Evolutionary conservation across 2,888 invertebrate species (phyloP).

Genomic region (Notocelia uddmanniana): DNA sequence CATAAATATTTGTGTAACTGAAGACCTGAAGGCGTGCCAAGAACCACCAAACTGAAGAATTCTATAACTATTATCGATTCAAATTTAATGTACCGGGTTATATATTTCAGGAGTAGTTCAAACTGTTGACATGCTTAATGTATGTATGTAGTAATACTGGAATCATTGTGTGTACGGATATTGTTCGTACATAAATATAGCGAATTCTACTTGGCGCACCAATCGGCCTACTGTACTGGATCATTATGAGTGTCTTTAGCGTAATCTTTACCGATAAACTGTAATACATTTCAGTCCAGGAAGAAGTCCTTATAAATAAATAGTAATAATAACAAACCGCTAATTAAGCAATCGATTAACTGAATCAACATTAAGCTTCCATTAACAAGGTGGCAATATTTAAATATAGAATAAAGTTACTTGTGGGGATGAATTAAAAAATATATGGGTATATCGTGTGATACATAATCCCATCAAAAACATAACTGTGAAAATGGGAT

Average conservation of each 20-base stretch:
- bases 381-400: not conserved
- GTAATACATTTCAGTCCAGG: conserved; percentile 14
- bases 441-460: not conserved
- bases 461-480: too few species aligned
- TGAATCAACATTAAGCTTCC: not conserved
- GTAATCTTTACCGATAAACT: conserved; percentile 19
- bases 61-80: not conserved
- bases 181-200: not conserved
- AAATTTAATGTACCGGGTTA: not conserved
- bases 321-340: not conserved
- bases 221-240: not conserved
- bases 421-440: not conserved
- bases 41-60: not conserved
- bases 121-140: not conserved
- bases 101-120: not conserved
- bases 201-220: not conserved
- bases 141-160: not conserved
- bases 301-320: conserved; percentile 3
- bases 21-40: not conserved
- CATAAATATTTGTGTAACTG: not conserved
- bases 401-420: not conserved
- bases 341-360: not conserved
- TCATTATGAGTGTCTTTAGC: not conserved
- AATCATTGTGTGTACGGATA: not conserved
- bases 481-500: too few species aligned